Percentiles rank a stretch among this genome's conserved stretches.
These are phyloP conservation scores for Tetragnatha versicolor DNA, from an alignment of 1,140 invertebrate species.

Conservation along the genomic window DNA sequence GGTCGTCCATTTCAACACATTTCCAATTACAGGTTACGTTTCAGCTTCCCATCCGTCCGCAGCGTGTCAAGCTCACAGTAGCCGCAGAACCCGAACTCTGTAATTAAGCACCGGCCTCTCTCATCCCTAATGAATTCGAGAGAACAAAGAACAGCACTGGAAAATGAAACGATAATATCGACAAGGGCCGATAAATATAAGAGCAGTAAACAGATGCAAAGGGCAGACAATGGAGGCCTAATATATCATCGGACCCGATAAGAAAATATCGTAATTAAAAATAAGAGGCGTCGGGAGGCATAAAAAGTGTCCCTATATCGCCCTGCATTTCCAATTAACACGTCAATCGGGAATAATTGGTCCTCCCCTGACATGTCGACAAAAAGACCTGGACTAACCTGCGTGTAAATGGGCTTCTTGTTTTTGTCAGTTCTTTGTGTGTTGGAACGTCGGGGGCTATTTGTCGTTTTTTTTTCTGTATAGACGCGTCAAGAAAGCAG, in stretches of 20 bases:
- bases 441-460: background rate
- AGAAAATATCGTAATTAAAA: constrained; percentile 33
- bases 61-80: background rate
- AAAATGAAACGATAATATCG: background rate
- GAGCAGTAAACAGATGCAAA: background rate
- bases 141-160: background rate
- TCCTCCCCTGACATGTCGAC: constrained; percentile 22
- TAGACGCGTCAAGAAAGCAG: too few relatives aligned
- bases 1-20: too few relatives aligned
- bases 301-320: constrained; percentile 3
- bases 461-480: too few relatives aligned
- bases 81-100: background rate
- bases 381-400: constrained; percentile 33
- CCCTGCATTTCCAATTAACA: constrained; percentile 44
- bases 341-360: constrained; percentile 33
- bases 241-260: constrained; percentile 41
- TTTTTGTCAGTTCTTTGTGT: constrained; percentile 25
- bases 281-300: background rate
- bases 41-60: too few relatives aligned
- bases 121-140: constrained; percentile 1
- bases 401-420: constrained; percentile 29
- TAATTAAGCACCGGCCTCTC: constrained; percentile 4
- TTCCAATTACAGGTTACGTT: too few relatives aligned
- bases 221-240: constrained; percentile 26
- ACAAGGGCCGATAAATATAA: background rate